These are phyloP conservation scores for Rhinichthys klamathensis DNA, from an alignment of 2,113 vertebrate species.

Conservation along the genomic window DNA sequence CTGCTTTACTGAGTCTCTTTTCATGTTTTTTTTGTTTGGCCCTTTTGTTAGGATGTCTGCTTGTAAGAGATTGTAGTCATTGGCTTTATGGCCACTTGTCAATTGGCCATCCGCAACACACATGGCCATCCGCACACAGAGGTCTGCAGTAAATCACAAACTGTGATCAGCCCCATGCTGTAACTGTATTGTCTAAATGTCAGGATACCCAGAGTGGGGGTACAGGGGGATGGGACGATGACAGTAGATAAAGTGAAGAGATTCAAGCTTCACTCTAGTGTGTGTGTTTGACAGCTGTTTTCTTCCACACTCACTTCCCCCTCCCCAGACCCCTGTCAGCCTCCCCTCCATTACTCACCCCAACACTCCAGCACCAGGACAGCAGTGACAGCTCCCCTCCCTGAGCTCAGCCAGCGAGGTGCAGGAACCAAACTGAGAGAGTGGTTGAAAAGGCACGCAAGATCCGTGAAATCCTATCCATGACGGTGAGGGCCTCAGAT, in stretches of 20 bases:
- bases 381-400: slow-evolving; percentile 44
- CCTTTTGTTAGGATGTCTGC: slow-evolving; percentile 64
- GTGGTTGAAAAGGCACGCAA: slow-evolving; percentile 40
- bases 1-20: slow-evolving; percentile 55
- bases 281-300: slow-evolving; percentile 43
- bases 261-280: slow-evolving; percentile 19
- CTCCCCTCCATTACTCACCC: slow-evolving; percentile 31
- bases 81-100: slow-evolving; percentile 66
- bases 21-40: slow-evolving; percentile 60
- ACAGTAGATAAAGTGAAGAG: slow-evolving; percentile 50
- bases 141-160: slow-evolving; percentile 52
- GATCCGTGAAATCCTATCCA: slow-evolving; percentile 61
- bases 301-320: slow-evolving; percentile 34
- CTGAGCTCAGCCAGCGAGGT: slow-evolving; percentile 24
- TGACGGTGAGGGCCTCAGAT: slow-evolving; percentile 46
- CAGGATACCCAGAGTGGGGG: slow-evolving; percentile 51
- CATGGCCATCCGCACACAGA: slow-evolving; percentile 39
- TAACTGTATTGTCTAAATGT: slow-evolving; percentile 62
- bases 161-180: slow-evolving; percentile 49
- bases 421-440: slow-evolving; percentile 30
- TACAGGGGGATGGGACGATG: slow-evolving; percentile 40
- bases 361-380: slow-evolving; percentile 41
- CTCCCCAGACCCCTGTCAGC: slow-evolving; percentile 35
- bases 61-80: slow-evolving; percentile 54
- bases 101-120: slow-evolving; percentile 57